phyloP scores from a whole-genome alignment of 2,888 invertebrate species.

The Molorchus minor region DNA sequence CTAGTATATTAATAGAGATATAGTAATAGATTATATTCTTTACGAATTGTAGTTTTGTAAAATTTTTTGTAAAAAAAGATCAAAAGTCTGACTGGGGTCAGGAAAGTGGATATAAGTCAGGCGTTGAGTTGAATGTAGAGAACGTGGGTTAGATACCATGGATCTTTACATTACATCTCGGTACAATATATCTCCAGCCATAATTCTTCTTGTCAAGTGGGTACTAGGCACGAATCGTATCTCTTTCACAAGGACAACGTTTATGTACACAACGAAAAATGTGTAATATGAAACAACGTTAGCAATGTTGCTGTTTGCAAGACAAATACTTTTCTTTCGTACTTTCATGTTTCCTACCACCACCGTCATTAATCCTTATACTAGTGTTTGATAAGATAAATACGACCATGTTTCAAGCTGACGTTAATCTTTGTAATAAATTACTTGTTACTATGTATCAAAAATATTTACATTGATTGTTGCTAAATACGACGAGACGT shows the following conservation, averaged over 20 bases:
- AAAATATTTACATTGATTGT: constrained; percentile 32
- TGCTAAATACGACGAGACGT: constrained; percentile 27
- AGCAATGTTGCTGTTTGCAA: constrained; percentile 56
- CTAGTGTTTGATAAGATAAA: constrained; percentile 26
- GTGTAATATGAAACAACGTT: constrained; percentile 57
- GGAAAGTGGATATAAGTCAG: constrained; percentile 32
- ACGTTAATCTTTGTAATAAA: constrained; percentile 28
- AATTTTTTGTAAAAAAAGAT: too few species aligned
- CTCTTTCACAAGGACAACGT: constrained; percentile 56
- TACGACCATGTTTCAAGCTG: constrained; percentile 27
- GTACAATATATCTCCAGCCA: constrained; percentile 58
- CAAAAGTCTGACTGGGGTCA: constrained; percentile 1
- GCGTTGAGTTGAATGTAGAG: constrained; percentile 55
- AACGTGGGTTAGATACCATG: constrained; percentile 62
- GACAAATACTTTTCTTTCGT: constrained; percentile 54
- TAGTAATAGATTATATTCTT: too few species aligned
- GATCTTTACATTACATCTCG: constrained; percentile 62
- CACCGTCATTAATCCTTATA: constrained; percentile 22
- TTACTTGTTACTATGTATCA: constrained; percentile 28
- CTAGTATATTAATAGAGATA: too few species aligned
- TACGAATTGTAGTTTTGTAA: too few species aligned
- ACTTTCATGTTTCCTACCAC: constrained; percentile 25
- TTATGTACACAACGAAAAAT: constrained; percentile 57
- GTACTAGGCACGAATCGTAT: constrained; percentile 60
- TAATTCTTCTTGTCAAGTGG: constrained; percentile 58